Evolutionary conservation across 2,113 vertebrate genomes (phyloP).

Genomic region (Microcebus ravelobensis): DNA sequence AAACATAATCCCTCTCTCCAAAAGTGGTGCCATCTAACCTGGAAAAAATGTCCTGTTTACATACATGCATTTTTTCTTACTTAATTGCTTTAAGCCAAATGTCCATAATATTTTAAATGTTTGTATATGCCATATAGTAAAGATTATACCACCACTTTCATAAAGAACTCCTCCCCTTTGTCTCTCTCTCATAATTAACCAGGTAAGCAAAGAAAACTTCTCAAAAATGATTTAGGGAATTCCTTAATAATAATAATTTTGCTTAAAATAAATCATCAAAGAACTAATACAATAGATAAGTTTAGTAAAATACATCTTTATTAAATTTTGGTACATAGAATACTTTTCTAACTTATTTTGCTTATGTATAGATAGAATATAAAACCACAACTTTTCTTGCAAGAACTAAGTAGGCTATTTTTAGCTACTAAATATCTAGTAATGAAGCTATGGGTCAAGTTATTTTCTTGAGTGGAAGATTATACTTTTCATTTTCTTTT

Average conservation of each 20-base stretch:
- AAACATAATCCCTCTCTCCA: neutral
- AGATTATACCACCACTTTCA: neutral
- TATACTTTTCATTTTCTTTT: neutral
- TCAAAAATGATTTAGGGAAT: neutral
- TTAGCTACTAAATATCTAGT: neutral
- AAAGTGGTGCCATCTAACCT: neutral
- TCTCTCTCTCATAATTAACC: neutral
- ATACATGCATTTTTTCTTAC: neutral
- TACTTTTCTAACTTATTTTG: neutral
- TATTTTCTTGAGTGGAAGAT: neutral
- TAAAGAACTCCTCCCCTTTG: neutral
- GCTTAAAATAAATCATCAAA: neutral
- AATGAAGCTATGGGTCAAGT: neutral
- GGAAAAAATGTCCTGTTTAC: neutral
- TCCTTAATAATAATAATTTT: conserved; percentile 12
- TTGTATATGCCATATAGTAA: neutral
- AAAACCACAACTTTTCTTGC: neutral
- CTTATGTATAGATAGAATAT: neutral
- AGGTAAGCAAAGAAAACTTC: neutral
- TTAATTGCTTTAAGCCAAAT: neutral
- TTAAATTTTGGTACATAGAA: neutral
- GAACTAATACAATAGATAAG: neutral
- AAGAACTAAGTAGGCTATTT: neutral
- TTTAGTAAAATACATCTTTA: rapidly evolving
- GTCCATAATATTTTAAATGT: neutral